Percentiles rank a stretch among this genome's conserved stretches.
phyloP scores from a whole-genome alignment of 1,140 invertebrate genomes.

The Onthophagus taurus region DNA sequence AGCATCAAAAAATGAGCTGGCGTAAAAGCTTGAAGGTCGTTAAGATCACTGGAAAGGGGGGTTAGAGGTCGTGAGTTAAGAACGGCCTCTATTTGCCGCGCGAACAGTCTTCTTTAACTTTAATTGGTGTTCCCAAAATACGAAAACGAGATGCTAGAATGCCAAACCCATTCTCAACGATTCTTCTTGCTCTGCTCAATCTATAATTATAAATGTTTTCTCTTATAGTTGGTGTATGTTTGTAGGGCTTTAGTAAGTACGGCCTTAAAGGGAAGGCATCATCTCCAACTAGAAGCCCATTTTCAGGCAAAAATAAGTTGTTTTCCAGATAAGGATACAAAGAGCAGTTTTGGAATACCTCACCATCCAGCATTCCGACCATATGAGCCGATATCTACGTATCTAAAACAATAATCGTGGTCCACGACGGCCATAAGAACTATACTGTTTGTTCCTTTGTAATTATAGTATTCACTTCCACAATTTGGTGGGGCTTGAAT shows the following conservation, averaged over 20 bases:
- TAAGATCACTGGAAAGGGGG: no score
- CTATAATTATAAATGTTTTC: constrained; percentile 14
- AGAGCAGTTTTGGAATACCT: not conserved
- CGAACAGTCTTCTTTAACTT: no score
- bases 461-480: constrained; percentile 32
- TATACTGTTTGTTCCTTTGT: constrained; percentile 32
- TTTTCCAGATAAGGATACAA: not conserved
- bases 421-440: constrained; percentile 28
- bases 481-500: constrained; percentile 26
- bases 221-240: constrained; percentile 8
- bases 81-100: no score
- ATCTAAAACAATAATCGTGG: no score
- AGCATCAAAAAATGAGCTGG: no score
- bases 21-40: no score
- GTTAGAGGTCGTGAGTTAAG: no score
- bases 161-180: constrained; percentile 7
- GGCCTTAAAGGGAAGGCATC: constrained; percentile 9
- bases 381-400: constrained; percentile 36
- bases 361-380: constrained; percentile 32
- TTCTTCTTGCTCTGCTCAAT: constrained; percentile 12
- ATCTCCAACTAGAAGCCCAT: constrained; percentile 2
- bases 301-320: not conserved
- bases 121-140: constrained; percentile 4
- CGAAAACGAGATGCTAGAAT: constrained; percentile 8
- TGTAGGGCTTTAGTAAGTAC: constrained; percentile 9